Evolutionary conservation across 2,113 vertebrate species (phyloP).

Genomic region (Atrichornis clamosus): DNA sequence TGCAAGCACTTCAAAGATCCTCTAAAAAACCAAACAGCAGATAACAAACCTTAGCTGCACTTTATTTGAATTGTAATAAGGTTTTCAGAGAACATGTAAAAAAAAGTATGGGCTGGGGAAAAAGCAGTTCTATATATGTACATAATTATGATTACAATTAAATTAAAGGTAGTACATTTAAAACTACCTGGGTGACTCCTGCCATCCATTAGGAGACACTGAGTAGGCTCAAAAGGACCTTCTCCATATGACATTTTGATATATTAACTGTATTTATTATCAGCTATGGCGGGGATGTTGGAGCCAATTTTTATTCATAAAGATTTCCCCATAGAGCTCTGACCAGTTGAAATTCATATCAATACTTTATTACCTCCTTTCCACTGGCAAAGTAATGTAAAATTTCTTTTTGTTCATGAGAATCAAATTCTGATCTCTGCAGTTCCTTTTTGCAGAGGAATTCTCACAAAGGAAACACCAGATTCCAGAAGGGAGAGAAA

Average conservation of each 20-base stretch:
- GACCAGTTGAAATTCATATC: not conserved
- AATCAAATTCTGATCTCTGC: not conserved
- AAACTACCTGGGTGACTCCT: not conserved
- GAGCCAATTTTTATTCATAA: not conserved
- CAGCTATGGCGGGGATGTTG: accelerated
- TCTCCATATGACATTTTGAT: not conserved
- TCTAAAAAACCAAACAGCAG: not conserved
- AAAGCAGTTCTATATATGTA: not conserved
- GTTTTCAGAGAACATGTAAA: not conserved
- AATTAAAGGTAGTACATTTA: not conserved
- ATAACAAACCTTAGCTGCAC: not conserved
- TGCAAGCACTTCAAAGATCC: not conserved
- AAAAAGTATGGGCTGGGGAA: not conserved
- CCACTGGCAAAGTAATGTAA: not conserved
- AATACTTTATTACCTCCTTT: not conserved
- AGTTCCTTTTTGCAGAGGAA: not conserved
- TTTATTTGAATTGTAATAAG: not conserved
- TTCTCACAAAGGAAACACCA: not conserved
- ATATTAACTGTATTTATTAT: not conserved
- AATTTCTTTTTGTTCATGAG: not conserved
- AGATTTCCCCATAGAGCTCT: not conserved
- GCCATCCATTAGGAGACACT: not conserved
- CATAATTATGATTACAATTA: not conserved
- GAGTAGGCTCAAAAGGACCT: not conserved
- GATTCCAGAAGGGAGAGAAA: not conserved